These are phyloP conservation scores for Ecliptopera silaceata DNA, from an alignment of 2,888 invertebrate genomes.

Conservation along the genomic window DNA sequence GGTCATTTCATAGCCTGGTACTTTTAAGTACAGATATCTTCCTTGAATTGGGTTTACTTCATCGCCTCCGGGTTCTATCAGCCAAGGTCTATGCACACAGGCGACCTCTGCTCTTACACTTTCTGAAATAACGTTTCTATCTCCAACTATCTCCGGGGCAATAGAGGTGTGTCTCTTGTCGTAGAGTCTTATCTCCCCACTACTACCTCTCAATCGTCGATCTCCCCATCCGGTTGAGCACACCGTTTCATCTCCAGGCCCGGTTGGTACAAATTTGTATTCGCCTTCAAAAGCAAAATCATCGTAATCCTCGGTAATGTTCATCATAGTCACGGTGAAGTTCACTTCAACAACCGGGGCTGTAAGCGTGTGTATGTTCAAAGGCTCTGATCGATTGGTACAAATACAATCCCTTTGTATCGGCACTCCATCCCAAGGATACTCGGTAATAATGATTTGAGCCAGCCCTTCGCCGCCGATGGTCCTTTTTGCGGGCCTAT, in stretches of 20 bases:
- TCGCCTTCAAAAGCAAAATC: slow-evolving; percentile 91
- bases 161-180: slow-evolving; percentile 81
- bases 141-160: slow-evolving; percentile 73
- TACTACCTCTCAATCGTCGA: slow-evolving; percentile 86
- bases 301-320: slow-evolving; percentile 90
- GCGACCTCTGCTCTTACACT: slow-evolving; percentile 81
- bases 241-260: slow-evolving; percentile 80
- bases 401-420: slow-evolving; percentile 89
- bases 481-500: slow-evolving; percentile 75
- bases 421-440: slow-evolving; percentile 87
- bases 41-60: slow-evolving; percentile 83
- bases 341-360: slow-evolving; percentile 88
- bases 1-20: slow-evolving; percentile 85
- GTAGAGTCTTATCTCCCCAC: slow-evolving; percentile 87
- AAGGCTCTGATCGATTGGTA: slow-evolving; percentile 85
- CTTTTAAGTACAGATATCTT: slow-evolving; percentile 87
- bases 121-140: slow-evolving; percentile 78
- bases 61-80: slow-evolving; percentile 90
- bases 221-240: slow-evolving; percentile 87
- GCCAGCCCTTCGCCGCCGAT: slow-evolving; percentile 81
- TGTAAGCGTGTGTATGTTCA: slow-evolving; percentile 86
- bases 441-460: slow-evolving; percentile 86
- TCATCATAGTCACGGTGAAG: slow-evolving; percentile 90
- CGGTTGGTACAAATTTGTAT: slow-evolving; percentile 85
- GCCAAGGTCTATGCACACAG: slow-evolving; percentile 90